Conservation (phyloP, 2,797 vertebrate genomes). For the Urophycis tenuis region DNA sequence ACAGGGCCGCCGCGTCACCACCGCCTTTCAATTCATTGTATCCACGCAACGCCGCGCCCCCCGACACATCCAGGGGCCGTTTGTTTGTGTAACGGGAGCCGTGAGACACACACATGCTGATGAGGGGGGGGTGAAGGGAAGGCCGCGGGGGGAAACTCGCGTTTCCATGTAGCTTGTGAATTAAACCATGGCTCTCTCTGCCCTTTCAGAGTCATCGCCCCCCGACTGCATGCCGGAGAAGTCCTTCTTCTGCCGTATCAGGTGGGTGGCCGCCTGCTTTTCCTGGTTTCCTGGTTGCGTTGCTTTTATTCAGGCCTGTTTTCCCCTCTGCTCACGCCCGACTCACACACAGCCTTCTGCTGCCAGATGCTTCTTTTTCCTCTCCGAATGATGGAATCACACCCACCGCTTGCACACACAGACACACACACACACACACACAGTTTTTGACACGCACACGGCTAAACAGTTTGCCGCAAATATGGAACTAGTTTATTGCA, state of each 20-base stretch:
- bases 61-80: too few species aligned
- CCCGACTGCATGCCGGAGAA: conserved; percentile 88
- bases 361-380: too few species aligned
- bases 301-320: background rate
- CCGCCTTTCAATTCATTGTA: conserved; percentile 29
- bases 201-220: conserved; percentile 65
- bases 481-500: background rate
- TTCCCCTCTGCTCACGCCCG: background rate
- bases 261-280: conserved; percentile 70
- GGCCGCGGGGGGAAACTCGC: too few species aligned
- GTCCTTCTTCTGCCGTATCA: conserved; percentile 95
- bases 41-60: background rate
- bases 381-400: background rate
- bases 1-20: background rate
- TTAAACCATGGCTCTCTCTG: conserved; percentile 38
- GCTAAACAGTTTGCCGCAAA: background rate
- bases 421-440: background rate
- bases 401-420: background rate
- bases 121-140: background rate
- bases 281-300: background rate
- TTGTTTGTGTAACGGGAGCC: conserved; percentile 26
- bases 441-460: background rate
- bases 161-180: conserved; percentile 33
- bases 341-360: background rate
- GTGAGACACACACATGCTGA: background rate